Base-by-base conservation (phyloP, 2,797 vertebrate species). In the Avahi laniger region DNA sequence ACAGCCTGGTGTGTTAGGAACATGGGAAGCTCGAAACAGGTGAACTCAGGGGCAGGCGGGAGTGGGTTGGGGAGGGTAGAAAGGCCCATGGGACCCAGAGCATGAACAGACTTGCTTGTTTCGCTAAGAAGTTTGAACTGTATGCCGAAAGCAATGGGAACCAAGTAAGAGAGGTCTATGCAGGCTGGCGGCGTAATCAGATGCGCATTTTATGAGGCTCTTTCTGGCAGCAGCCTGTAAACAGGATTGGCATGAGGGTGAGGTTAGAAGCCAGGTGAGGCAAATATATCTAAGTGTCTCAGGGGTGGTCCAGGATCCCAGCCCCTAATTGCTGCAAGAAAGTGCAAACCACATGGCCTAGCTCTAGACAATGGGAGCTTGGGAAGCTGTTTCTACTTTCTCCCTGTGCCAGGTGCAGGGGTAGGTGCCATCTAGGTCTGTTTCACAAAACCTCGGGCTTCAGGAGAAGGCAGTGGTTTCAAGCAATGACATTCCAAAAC, bases 41-140 rank as follows among this genome's bases (percentile, higher is more conserved):
- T 63, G 80, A 96, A 92, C 80, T 67, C 24, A 4, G 65, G 48
- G 61, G 54, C 65, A 67, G 79, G 54, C 3, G 9, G 41, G 50
- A 54, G 67, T 18, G 57, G 4, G 78, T 1, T 7, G 10, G 24
- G 18, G 10, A 20, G 41, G 38, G 28, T 67, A 72, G 57, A 28
- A 59, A 82, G 75, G 76, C 80, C 73, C 50, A 33, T 1, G 59
- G 52, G 61, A 46, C 63, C 65, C 15, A 0, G 89, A 14, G 48
- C 89, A 0, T 54, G 96, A 95, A 7, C 52, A 59, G 96, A 94
- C 96, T 88, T 96, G 93, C 78, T 52, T 67, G 59, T 84, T 90
- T 46, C 4, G 78, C 57, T 72, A 33, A 59, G 84, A 46, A 65
- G 80, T 61, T 78, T 57, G 79, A 83, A 63, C 50, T 28, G 22